Conservation (phyloP, 2,113 vertebrate species). For the Ptychochromis oligacanthus region DNA sequence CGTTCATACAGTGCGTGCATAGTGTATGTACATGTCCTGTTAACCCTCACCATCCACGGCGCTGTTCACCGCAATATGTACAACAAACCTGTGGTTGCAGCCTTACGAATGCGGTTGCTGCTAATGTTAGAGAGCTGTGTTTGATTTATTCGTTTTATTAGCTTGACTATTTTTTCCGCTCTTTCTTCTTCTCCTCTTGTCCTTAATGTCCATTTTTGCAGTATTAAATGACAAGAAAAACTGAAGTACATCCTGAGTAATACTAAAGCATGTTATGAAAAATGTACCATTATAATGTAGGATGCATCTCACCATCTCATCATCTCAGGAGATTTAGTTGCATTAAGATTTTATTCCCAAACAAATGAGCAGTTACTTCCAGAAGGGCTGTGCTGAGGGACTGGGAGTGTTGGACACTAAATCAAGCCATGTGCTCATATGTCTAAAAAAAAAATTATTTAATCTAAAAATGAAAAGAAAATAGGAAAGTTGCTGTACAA, state of each 20-base stretch:
- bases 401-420: too few species aligned
- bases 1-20: neutral
- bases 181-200: neutral
- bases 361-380: too few species aligned
- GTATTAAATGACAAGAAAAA: neutral
- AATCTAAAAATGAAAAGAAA: too few species aligned
- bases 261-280: neutral
- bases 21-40: neutral
- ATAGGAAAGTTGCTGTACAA: too few species aligned
- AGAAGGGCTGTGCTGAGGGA: too few species aligned
- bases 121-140: neutral
- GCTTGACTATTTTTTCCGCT: too few species aligned
- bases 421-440: too few species aligned
- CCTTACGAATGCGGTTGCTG: neutral
- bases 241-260: neutral
- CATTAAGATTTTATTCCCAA: too few species aligned
- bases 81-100: neutral
- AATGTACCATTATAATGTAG: neutral
- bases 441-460: too few species aligned
- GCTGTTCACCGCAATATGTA: rapidly evolving
- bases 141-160: rapidly evolving
- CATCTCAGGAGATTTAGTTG: too few species aligned
- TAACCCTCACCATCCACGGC: neutral
- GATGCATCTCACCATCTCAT: too few species aligned
- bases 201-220: neutral